A percentile compares a stretch with the other conserved stretches of the same genome.
These are phyloP conservation scores for Ophion ventricosus DNA, from an alignment of 2,888 invertebrate species.

Conservation along the genomic window DNA sequence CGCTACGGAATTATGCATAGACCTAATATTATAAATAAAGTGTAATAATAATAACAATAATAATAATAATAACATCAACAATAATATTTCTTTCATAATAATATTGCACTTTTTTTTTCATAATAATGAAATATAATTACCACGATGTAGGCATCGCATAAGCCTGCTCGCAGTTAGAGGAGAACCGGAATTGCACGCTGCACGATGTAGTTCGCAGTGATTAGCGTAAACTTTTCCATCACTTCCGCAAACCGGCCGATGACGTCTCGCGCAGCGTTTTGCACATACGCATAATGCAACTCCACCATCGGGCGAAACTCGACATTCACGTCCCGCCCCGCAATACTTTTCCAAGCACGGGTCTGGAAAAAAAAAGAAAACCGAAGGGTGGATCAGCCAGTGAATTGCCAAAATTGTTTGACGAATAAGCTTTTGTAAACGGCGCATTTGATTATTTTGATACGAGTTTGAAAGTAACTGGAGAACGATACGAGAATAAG, in stretches of 20 bases:
- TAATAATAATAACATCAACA: too few relatives aligned
- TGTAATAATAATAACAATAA: too few relatives aligned
- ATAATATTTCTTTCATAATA: too few relatives aligned
- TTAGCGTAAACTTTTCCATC: constrained; percentile 88
- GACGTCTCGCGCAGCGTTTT: constrained; percentile 85
- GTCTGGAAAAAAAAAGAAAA: constrained; percentile 83
- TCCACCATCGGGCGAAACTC: constrained; percentile 83
- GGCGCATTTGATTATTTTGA: too few relatives aligned
- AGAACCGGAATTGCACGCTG: constrained; percentile 85
- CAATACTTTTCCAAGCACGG: constrained; percentile 88
- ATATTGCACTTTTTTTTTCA: too few relatives aligned
- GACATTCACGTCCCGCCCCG: constrained; percentile 87
- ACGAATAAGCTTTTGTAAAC: not conserved
- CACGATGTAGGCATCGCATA: constrained; percentile 77
- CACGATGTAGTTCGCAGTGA: constrained; percentile 88
- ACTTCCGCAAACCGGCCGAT: constrained; percentile 87
- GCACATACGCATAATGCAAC: constrained; percentile 87
- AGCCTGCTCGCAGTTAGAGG: constrained; percentile 84
- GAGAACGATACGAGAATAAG: too few relatives aligned
- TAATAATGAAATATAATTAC: constrained; percentile 47
- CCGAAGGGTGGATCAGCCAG: not conserved
- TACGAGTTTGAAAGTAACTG: too few relatives aligned
- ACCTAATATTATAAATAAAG: too few relatives aligned
- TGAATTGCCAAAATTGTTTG: not conserved
- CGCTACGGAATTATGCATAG: too few relatives aligned